A percentile compares a stretch with the other conserved stretches of the same genome.
Conservation (phyloP, 2,113 vertebrate genomes). For the Osmerus mordax region DNA sequence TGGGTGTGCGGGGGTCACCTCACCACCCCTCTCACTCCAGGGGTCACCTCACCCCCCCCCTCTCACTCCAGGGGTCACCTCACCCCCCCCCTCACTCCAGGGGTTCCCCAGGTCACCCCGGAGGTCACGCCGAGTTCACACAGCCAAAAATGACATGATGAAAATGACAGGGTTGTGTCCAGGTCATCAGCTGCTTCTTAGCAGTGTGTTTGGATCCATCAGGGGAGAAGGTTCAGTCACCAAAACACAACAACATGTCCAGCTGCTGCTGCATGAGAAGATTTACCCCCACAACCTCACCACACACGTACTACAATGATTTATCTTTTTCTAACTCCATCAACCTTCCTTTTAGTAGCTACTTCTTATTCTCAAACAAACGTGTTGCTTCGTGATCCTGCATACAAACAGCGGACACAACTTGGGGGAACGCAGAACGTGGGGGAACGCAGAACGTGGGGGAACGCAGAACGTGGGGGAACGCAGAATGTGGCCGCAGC, state of each 20-base stretch:
- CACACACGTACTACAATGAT: too few relatives aligned
- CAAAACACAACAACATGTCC: too few relatives aligned
- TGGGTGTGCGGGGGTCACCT: slow-evolving; percentile 19
- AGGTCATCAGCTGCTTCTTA: not conserved
- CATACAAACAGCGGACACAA: too few relatives aligned
- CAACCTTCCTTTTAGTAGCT: not conserved
- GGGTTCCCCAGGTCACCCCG: slow-evolving; percentile 4
- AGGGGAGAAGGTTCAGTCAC: too few relatives aligned
- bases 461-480: too few relatives aligned
- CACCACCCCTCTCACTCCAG: not conserved
- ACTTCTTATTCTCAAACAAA: not conserved
- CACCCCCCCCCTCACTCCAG: not conserved
- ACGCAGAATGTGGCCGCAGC: too few relatives aligned
- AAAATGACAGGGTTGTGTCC: not conserved
- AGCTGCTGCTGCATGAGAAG: too few relatives aligned
- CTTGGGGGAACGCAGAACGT: too few relatives aligned
- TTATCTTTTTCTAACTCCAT: not conserved
- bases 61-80: slow-evolving; percentile 11
- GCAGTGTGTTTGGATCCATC: too few relatives aligned
- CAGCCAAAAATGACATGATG: not conserved
- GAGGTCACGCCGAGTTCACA: slow-evolving; percentile 5
- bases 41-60: slow-evolving; percentile 15
- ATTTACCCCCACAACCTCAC: too few relatives aligned
- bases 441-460: too few relatives aligned
- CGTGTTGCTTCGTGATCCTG: not conserved